Percentiles rank a stretch among this genome's conserved stretches.
Evolutionary conservation across 1,140 invertebrate genomes (phyloP).

Genomic region (Battus philenor): DNA sequence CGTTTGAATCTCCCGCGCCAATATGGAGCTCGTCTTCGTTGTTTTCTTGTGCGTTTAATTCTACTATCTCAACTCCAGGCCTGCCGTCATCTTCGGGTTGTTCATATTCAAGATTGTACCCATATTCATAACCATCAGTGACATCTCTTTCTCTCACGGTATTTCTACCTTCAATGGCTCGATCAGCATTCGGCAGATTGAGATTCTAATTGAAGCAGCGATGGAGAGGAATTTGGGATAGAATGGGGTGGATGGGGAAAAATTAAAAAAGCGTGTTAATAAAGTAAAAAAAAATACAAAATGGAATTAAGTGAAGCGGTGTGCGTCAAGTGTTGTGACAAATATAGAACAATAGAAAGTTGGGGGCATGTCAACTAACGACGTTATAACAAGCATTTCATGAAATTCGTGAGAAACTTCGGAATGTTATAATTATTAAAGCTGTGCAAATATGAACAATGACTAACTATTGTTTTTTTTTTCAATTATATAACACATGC

Average conservation of each 20-base stretch:
- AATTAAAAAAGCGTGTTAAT: slow-evolving; percentile 77
- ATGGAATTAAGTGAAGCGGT: slow-evolving; percentile 52
- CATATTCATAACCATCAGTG: slow-evolving; percentile 43
- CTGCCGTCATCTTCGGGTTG: slow-evolving; percentile 24
- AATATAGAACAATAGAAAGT: too few species aligned
- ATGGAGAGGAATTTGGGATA: slow-evolving; percentile 52
- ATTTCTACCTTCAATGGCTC: slow-evolving; percentile 33
- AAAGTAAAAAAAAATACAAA: slow-evolving; percentile 75
- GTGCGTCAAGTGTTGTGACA: slow-evolving; percentile 28
- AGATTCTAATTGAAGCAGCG: slow-evolving; percentile 63
- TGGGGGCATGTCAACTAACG: too few species aligned
- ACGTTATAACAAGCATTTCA: too few species aligned
- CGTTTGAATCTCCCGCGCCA: slow-evolving; percentile 41
- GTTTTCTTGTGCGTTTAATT: slow-evolving; percentile 31
- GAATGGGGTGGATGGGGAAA: slow-evolving; percentile 45
- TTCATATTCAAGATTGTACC: slow-evolving; percentile 53
- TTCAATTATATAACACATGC: not conserved
- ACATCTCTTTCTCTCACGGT: slow-evolving; percentile 43
- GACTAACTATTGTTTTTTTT: too few species aligned
- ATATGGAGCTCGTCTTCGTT: slow-evolving; percentile 22
- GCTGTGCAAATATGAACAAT: slow-evolving; percentile 31
- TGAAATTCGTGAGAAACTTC: too few species aligned
- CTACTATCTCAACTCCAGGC: slow-evolving; percentile 56
- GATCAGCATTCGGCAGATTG: slow-evolving; percentile 61
- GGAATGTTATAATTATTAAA: too few species aligned